Conservation (phyloP, 2,113 vertebrate genomes). For the Sialia sialis region DNA sequence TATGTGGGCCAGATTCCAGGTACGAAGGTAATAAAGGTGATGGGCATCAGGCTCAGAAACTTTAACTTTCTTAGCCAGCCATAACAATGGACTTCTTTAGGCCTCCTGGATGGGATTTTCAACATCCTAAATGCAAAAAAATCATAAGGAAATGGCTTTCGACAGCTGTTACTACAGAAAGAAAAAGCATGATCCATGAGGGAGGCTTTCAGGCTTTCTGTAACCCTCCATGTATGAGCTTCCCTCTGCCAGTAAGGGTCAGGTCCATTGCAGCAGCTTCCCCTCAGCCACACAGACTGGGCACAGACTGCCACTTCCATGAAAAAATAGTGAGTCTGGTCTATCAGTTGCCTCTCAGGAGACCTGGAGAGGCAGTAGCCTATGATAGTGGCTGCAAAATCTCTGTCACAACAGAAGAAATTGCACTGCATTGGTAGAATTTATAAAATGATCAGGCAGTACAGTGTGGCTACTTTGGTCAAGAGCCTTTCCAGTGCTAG, state of each 20-base stretch:
- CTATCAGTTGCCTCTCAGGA: not conserved
- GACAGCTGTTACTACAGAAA: not conserved
- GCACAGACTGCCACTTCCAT: not conserved
- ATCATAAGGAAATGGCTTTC: not conserved
- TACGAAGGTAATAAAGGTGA: not conserved
- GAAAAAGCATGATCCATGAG: not conserved
- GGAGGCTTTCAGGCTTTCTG: rapidly evolving
- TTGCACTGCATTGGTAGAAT: rapidly evolving
- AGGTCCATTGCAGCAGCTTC: not conserved
- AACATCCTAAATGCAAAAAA: not conserved
- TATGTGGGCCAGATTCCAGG: not conserved
- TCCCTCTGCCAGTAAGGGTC: not conserved
- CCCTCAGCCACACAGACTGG: rapidly evolving
- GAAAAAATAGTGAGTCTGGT: not conserved
- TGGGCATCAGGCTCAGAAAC: not conserved
- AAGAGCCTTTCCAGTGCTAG: not conserved
- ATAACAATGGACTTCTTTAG: not conserved
- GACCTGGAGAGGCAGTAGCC: no score
- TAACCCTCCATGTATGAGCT: rapidly evolving
- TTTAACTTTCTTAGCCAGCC: not conserved
- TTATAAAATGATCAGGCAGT: not conserved
- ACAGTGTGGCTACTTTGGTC: not conserved
- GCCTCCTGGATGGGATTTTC: not conserved
- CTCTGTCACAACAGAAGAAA: not conserved
- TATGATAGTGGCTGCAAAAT: not conserved